These are phyloP conservation scores for Parthenolecanium corni DNA, from an alignment of 2,888 invertebrate genomes.

Conservation along the genomic window DNA sequence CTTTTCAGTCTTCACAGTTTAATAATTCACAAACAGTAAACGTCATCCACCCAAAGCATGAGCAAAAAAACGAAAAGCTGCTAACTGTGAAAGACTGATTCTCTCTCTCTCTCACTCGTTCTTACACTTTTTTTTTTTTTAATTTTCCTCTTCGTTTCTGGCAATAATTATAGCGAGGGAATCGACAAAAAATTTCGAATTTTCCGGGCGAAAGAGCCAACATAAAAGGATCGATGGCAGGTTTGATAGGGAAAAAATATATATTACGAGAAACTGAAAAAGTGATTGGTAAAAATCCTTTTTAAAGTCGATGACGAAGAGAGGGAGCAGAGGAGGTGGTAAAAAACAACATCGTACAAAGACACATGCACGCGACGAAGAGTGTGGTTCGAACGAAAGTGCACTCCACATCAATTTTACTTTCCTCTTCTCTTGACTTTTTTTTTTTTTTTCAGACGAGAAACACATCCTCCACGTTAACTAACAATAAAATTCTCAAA, in stretches of 20 bases:
- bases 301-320: background rate
- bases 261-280: background rate
- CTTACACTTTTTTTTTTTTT: no score
- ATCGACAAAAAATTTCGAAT: constrained; percentile 8
- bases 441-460: constrained; percentile 7
- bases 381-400: constrained; percentile 17
- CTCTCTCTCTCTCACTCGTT: no score
- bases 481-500: constrained; percentile 17
- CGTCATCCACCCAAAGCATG: no score
- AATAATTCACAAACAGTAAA: no score
- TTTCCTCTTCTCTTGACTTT: no score
- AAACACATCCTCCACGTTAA: constrained; percentile 23
- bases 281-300: background rate
- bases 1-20: no score
- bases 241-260: background rate
- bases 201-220: background rate
- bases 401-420: constrained; percentile 22
- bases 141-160: no score
- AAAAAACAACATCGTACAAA: no score
- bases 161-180: no score
- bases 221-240: constrained; percentile 10
- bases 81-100: no score
- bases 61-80: no score
- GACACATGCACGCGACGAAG: no score
- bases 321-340: background rate